Percentiles rank a stretch among this genome's conserved stretches.
Conservation (phyloP, 2,888 invertebrate species). For the Nipponacmea schrenckii region DNA sequence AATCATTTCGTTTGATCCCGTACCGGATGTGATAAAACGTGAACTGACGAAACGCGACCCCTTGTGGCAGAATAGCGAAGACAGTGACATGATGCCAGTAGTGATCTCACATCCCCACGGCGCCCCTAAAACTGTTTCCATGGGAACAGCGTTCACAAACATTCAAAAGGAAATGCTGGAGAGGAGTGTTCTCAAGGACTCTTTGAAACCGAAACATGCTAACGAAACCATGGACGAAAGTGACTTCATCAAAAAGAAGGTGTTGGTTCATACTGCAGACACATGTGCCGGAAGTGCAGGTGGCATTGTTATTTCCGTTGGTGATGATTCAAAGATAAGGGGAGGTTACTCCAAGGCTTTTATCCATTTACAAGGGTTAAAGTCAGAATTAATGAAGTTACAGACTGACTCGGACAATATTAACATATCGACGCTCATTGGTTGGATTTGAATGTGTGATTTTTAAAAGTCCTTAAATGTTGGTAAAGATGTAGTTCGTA, state of each 20-base stretch:
- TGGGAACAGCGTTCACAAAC: neutral
- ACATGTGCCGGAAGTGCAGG: neutral
- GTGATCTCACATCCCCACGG: neutral
- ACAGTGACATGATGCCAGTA: neutral
- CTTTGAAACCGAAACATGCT: neutral
- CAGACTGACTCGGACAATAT: conserved; percentile 1
- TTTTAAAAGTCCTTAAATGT: too few species aligned
- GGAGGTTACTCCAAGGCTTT: neutral
- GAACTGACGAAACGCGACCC: neutral
- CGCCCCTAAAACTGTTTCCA: neutral
- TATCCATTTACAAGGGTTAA: neutral
- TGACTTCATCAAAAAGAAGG: neutral
- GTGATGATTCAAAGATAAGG: conserved; percentile 3
- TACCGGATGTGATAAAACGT: neutral
- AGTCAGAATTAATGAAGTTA: neutral
- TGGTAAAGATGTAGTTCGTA: too few species aligned
- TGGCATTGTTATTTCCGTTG: neutral
- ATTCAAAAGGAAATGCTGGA: conserved; percentile 2
- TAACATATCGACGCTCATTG: neutral
- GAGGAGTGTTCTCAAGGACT: neutral
- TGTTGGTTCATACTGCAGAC: neutral
- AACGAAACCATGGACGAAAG: neutral
- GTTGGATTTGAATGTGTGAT: neutral
- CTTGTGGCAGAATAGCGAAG: neutral
- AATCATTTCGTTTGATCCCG: neutral